phyloP scores from a whole-genome alignment of 2,888 invertebrate species.

The Philaethria dido region DNA sequence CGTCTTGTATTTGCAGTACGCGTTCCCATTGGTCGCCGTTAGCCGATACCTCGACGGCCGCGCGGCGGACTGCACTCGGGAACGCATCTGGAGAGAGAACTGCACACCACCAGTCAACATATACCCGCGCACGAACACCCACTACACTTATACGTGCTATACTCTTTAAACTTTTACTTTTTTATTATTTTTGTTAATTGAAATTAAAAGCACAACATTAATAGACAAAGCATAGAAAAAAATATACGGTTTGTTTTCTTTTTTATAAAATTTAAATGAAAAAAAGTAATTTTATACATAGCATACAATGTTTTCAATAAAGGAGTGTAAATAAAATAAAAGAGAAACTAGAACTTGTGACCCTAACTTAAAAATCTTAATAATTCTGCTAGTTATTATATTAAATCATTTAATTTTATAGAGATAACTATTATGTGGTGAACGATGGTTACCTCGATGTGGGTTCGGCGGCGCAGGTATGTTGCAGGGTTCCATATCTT shows the following conservation, averaged over 20 bases:
- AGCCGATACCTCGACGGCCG: slow-evolving; percentile 85
- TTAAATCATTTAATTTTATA: slow-evolving; percentile 2
- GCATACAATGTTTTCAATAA: neutral
- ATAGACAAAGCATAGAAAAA: too few species aligned
- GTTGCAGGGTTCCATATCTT: slow-evolving; percentile 84
- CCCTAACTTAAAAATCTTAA: neutral
- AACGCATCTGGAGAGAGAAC: slow-evolving; percentile 82
- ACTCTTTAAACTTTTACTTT: neutral
- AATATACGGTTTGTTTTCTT: too few species aligned
- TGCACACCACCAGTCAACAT: slow-evolving; percentile 82
- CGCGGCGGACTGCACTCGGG: slow-evolving; percentile 75
- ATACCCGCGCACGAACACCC: slow-evolving; percentile 50
- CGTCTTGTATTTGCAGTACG: slow-evolving; percentile 84
- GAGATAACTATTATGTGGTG: slow-evolving; percentile 17
- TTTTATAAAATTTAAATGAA: neutral
- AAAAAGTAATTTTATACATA: neutral
- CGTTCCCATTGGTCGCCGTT: slow-evolving; percentile 87
- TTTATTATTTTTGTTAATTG: too few species aligned
- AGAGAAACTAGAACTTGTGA: neutral
- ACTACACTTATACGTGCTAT: too few species aligned
- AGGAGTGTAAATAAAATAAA: neutral
- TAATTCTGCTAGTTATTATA: neutral
- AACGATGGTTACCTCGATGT: slow-evolving; percentile 61
- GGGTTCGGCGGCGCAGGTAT: slow-evolving; percentile 75
- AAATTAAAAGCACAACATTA: too few species aligned